Evolutionary conservation across 2,797 vertebrate species (phyloP), one percentile per base, ranked within the genome.

Genomic region (Neosalanx taihuensis): DNA sequence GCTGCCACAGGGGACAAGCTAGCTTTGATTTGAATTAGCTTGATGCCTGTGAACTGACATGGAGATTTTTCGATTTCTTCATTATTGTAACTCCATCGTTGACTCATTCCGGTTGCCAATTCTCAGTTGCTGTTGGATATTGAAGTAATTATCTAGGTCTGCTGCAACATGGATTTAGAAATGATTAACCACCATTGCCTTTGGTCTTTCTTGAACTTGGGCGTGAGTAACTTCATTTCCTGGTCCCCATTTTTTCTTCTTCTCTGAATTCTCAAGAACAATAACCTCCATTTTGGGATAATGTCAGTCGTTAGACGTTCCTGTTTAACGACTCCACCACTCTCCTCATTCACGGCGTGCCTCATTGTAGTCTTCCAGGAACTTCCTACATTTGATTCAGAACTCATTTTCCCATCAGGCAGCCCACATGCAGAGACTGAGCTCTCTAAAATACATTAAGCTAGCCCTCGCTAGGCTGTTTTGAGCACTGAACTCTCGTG

Each of bases 391-490:
- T 51, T 10, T 26, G 15, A 23, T 51, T 49, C 26, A 67, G 49
- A 17, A 53, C 35, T 9, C 7, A 5, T 57, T 31, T 20, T 67
- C 66, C 49, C 29, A 57, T 67, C 66, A 33, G 29, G 29, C 30
- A 53, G 49, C 26, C 66, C 66, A 31, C 49, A 67, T 67, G 51
- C 49, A 56, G 66, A 12, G 30, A 51, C 49, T 20, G 29, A 49
- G 64, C 20, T 49, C 37, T 18, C 30, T n/a, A 33, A 6, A 26
- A 67, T 6, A n/a, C 65, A 30, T 67, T 30, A 67, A 33, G 33
- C 26, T 7, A 57, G 41, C 3, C 64, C 23, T 23, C 26, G 41
- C 64, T 51, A 15, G 26, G 64, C 64, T 35, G 49, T 23, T 29
- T 67, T 18, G 41, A 67, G 66, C 15, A 57, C 51, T 29, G 10